Evolutionary conservation across 2,888 invertebrate species (phyloP).

Genomic region (Orchesella flavescens): DNA sequence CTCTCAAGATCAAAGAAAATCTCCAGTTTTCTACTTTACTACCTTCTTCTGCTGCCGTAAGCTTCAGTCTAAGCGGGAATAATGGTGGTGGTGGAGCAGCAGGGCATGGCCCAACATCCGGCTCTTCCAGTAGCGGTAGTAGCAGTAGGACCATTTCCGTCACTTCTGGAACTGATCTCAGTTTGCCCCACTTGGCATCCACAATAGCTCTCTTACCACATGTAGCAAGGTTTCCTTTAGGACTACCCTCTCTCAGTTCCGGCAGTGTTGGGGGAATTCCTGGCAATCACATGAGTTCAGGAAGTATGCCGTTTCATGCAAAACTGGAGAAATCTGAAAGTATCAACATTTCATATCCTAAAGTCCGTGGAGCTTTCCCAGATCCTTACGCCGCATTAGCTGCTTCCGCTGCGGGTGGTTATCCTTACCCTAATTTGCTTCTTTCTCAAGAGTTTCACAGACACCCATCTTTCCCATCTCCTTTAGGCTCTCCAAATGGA

Average conservation of each 20-base stretch:
- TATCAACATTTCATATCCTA: conserved; percentile 66
- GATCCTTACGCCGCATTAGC: conserved; percentile 63
- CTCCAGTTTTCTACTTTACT: conserved; percentile 69
- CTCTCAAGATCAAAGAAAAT: conserved; percentile 71
- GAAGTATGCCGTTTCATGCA: conserved; percentile 46
- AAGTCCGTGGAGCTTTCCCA: conserved; percentile 54
- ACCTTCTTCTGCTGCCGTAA: conserved; percentile 50
- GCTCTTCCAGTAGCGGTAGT: conserved; percentile 19
- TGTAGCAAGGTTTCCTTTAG: conserved; percentile 65
- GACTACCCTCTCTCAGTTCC: conserved; percentile 45
- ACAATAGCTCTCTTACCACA: conserved; percentile 68
- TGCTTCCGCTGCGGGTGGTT: conserved; percentile 72
- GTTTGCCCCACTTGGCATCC: conserved; percentile 59
- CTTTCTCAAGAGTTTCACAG: conserved; percentile 51
- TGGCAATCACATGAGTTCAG: conserved; percentile 31
- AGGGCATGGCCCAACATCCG: conserved; percentile 6
- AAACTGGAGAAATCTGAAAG: conserved; percentile 69
- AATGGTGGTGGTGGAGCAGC: not conserved
- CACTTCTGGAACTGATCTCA: conserved; percentile 53
- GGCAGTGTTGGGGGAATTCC: conserved; percentile 30
- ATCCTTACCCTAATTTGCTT: conserved; percentile 63
- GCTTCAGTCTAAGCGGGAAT: conserved; percentile 31
- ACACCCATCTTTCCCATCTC: conserved; percentile 42
- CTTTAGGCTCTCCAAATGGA: conserved; percentile 46
- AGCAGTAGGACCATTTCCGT: conserved; percentile 52